These are phyloP conservation scores for Lycocorax pyrrhopterus DNA, from an alignment of 2,113 vertebrate genomes.

Conservation along the genomic window DNA sequence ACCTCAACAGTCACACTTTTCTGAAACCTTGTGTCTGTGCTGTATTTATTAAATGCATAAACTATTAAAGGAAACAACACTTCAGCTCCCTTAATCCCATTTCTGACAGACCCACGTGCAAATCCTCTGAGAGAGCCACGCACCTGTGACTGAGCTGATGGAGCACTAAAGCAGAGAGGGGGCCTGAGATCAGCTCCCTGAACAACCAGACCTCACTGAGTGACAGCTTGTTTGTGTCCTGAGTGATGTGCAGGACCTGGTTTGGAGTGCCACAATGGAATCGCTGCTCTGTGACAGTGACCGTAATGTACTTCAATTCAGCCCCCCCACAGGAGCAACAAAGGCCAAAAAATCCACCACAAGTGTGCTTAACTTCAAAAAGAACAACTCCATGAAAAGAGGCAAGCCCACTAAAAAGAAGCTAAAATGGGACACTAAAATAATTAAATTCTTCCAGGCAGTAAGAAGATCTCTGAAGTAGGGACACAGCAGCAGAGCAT, in stretches of 20 bases:
- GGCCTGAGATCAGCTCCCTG: not conserved
- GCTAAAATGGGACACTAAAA: not conserved
- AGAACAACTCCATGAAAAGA: not conserved
- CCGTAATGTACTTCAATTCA: constrained; percentile 3
- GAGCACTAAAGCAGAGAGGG: not conserved
- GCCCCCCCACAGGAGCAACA: not conserved
- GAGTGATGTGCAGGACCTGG: not conserved
- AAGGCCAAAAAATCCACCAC: constrained; percentile 21
- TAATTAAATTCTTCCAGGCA: not conserved
- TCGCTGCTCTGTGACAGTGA: constrained; percentile 2
- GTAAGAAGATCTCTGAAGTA: not conserved
- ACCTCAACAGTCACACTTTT: not conserved
- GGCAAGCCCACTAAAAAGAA: not conserved
- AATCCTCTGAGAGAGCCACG: not conserved
- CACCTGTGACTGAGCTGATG: constrained; percentile 5
- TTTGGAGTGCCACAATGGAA: constrained; percentile 23
- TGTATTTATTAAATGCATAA: not conserved
- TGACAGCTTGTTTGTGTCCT: constrained; percentile 36
- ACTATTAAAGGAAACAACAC: not conserved
- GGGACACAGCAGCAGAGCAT: not conserved
- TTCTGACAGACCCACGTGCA: not conserved
- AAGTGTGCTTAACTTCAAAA: constrained; percentile 17
- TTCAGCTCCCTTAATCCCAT: not conserved
- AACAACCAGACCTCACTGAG: not conserved
- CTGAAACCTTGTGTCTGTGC: not conserved